Evolutionary conservation across 2,797 vertebrate genomes (phyloP).

Genomic region (Cirrhinus mrigala): DNA sequence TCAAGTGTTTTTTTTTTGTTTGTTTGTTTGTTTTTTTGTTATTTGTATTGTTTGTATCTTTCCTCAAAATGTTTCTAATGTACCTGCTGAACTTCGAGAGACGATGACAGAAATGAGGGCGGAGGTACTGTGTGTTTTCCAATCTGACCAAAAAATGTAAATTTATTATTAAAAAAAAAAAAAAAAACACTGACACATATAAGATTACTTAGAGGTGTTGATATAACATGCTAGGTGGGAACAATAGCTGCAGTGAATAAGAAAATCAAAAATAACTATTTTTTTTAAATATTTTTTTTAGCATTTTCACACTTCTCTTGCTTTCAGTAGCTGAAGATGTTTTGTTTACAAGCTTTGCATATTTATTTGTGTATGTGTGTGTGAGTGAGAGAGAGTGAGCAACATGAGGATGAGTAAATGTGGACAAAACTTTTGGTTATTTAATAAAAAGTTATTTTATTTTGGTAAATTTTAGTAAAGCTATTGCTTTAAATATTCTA

Average conservation of each 20-base stretch:
- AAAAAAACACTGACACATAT: neutral
- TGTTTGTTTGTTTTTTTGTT: too few species aligned
- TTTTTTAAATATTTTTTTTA: neutral
- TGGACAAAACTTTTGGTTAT: neutral
- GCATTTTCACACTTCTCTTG: conserved; percentile 3
- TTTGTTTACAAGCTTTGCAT: conserved; percentile 58
- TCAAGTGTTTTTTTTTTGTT: too few species aligned
- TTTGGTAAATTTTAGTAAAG: neutral
- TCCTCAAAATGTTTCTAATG: neutral
- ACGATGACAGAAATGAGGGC: neutral
- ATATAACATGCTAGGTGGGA: neutral
- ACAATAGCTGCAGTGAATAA: neutral
- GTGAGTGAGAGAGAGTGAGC: neutral
- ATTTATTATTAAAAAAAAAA: neutral
- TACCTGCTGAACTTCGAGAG: neutral
- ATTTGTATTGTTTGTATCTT: too few species aligned
- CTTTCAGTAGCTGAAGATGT: conserved; percentile 37
- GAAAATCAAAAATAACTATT: neutral
- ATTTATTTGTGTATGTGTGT: conserved; percentile 28
- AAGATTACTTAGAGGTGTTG: neutral
- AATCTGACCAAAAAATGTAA: too few species aligned
- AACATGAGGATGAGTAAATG: neutral
- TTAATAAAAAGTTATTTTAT: too few species aligned
- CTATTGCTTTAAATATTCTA: neutral
- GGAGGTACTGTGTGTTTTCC: neutral